phyloP scores from a whole-genome alignment of 2,888 invertebrate species.

The Acanthosepion lycidas region DNA sequence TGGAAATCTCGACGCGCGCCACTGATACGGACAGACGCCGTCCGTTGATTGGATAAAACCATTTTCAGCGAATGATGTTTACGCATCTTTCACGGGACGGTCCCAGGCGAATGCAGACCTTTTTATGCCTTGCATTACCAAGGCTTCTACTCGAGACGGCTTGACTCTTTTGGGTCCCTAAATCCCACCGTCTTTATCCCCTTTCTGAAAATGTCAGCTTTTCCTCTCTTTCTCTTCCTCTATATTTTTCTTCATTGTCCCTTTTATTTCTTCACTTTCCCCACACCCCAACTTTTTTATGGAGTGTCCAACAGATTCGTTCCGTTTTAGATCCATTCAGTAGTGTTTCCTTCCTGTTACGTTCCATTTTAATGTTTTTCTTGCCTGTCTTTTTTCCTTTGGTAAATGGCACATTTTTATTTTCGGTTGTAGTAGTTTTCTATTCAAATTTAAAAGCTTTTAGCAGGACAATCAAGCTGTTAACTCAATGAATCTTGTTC shows the following conservation, averaged over 20 bases:
- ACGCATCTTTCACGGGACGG: neutral
- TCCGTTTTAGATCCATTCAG: neutral
- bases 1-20: slow-evolving; percentile 33
- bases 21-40: slow-evolving; percentile 24
- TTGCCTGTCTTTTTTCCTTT: neutral
- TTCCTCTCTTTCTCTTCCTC: neutral
- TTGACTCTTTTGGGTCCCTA: slow-evolving; percentile 5
- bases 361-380: neutral
- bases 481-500: neutral
- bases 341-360: neutral
- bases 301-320: neutral
- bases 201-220: neutral
- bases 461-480: neutral
- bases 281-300: neutral
- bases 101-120: neutral
- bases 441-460: neutral
- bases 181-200: neutral
- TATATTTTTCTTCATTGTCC: neutral
- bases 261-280: neutral
- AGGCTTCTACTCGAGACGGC: slow-evolving; percentile 4
- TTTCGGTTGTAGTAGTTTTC: neutral
- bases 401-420: neutral
- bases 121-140: neutral
- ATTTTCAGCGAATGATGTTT: neutral
- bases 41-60: neutral